phyloP scores from a whole-genome alignment of 2,797 vertebrate genomes.

The Orestias chungarensis region DNA sequence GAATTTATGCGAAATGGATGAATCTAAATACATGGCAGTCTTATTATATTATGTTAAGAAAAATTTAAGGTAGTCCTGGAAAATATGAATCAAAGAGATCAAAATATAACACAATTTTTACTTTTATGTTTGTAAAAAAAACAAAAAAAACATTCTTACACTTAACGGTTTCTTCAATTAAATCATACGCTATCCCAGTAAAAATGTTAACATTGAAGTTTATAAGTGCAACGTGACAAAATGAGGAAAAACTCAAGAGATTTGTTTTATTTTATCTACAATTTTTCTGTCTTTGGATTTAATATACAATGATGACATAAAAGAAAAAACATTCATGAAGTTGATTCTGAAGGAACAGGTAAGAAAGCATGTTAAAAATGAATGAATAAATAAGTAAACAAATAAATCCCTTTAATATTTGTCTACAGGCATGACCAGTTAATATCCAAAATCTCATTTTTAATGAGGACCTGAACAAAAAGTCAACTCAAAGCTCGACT shows the following conservation, averaged over 20 bases:
- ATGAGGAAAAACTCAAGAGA: neutral
- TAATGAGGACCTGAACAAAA: neutral
- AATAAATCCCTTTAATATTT: neutral
- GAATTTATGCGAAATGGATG: neutral
- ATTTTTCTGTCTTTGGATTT: neutral
- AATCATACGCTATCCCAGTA: neutral
- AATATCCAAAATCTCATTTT: neutral
- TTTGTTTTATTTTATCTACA: neutral
- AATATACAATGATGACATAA: neutral
- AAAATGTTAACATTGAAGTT: neutral
- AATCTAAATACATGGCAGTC: too few relatives aligned
- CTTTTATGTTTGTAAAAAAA: neutral
- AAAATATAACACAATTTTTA: neutral
- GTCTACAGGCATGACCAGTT: neutral
- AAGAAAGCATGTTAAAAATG: neutral
- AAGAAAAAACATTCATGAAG: neutral
- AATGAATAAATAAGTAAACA: neutral
- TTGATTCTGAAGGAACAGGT: neutral
- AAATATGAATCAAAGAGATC: neutral
- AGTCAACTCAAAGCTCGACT: neutral
- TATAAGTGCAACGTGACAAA: neutral
- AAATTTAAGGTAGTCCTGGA: neutral
- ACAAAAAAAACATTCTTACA: neutral
- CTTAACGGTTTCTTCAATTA: neutral
- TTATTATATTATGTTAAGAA: too few relatives aligned